A percentile compares a stretch with the other conserved stretches of the same genome.
These are phyloP conservation scores for Pocota personata DNA, from an alignment of 2,888 invertebrate species.

Conservation along the genomic window DNA sequence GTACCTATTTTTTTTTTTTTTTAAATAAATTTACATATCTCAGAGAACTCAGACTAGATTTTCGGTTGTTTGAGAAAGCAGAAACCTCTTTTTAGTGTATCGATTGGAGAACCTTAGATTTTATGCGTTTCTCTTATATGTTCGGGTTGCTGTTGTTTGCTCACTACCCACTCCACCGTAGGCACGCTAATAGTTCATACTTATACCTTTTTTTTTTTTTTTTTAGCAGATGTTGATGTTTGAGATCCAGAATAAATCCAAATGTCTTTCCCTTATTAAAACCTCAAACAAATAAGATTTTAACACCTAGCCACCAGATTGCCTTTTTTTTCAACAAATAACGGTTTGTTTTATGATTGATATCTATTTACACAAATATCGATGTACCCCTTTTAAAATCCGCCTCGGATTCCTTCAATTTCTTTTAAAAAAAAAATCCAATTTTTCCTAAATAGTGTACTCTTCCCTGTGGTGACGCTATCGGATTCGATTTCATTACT, in stretches of 20 bases:
- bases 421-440: not conserved
- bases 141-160: too few species aligned
- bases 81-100: too few species aligned
- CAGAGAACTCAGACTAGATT: too few species aligned
- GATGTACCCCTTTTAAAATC: not conserved
- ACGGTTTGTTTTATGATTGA: not conserved
- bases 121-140: too few species aligned
- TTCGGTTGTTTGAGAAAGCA: too few species aligned
- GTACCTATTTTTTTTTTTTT: too few species aligned
- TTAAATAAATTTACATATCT: too few species aligned
- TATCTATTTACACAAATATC: not conserved
- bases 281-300: not conserved
- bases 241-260: not conserved
- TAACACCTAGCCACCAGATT: not conserved
- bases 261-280: not conserved
- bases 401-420: not conserved
- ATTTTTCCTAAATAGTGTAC: not conserved
- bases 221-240: not conserved
- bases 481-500: conserved; percentile 12
- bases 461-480: not conserved
- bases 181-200: too few species aligned
- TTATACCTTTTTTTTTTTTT: too few species aligned
- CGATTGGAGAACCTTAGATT: too few species aligned
- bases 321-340: not conserved
- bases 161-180: too few species aligned